phyloP scores from a whole-genome alignment of 2,113 vertebrate genomes.

The Mormyrus iriodes region DNA sequence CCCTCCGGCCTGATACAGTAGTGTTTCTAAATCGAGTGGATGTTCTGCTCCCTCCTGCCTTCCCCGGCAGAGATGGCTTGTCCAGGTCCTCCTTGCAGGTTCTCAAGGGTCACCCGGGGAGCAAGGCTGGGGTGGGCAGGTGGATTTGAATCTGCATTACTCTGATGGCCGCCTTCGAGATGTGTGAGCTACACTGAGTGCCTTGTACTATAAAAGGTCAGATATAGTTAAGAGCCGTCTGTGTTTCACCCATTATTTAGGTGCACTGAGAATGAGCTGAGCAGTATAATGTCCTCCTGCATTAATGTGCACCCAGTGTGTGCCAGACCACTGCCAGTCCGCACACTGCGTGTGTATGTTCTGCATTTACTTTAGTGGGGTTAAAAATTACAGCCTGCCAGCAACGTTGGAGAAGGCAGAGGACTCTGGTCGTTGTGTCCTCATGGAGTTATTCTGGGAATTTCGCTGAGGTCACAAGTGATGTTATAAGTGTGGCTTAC shows the following conservation, averaged over 20 bases:
- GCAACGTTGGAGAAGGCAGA: background rate
- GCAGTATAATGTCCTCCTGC: background rate
- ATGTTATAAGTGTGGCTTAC: background rate
- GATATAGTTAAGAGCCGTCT: background rate
- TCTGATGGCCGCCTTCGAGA: slow-evolving; percentile 27
- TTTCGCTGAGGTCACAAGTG: slow-evolving; percentile 1
- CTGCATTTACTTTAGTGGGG: background rate
- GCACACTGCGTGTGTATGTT: background rate
- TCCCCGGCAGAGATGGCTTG: background rate
- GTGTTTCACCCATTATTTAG: background rate
- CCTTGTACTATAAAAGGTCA: background rate
- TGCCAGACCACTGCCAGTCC: background rate
- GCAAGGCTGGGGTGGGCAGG: background rate
- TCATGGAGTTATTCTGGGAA: background rate
- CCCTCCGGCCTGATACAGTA: background rate
- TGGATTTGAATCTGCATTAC: slow-evolving; percentile 27
- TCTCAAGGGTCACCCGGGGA: slow-evolving; percentile 28
- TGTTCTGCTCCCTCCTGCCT: background rate
- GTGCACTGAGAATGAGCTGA: background rate
- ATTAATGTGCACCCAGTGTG: background rate
- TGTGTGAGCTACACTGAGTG: background rate
- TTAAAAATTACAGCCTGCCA: background rate
- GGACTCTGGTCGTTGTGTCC: background rate
- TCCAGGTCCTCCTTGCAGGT: background rate
- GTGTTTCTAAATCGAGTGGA: background rate